phyloP scores from a whole-genome alignment of 2,113 vertebrate genomes.

The Puma concolor region DNA sequence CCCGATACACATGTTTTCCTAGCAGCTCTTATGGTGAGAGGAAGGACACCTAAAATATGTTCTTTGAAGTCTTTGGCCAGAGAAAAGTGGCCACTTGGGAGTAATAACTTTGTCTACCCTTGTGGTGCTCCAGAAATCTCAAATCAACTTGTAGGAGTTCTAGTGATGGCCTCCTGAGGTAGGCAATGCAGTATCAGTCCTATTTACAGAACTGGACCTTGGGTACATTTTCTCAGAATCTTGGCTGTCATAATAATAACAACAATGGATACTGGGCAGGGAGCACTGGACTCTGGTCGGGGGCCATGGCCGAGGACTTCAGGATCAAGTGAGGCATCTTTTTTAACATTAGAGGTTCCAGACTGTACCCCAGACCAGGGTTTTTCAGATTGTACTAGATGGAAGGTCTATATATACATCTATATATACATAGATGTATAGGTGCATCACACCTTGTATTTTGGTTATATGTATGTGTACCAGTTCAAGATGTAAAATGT shows the following conservation, averaged over 20 bases:
- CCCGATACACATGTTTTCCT: background rate
- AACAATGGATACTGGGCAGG: background rate
- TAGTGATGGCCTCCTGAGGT: background rate
- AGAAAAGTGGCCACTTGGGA: background rate
- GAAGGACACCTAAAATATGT: background rate
- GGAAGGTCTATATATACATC: background rate
- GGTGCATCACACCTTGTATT: background rate
- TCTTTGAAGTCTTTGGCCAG: background rate
- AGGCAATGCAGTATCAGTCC: background rate
- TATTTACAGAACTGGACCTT: background rate
- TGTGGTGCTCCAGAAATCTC: background rate
- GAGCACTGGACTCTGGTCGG: background rate
- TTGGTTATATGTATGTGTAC: background rate
- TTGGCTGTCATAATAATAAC: background rate
- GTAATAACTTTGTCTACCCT: background rate
- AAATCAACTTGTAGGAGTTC: background rate
- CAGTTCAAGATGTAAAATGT: background rate
- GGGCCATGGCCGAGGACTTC: background rate
- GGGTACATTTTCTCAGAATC: background rate
- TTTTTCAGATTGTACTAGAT: background rate
- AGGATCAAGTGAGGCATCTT: background rate
- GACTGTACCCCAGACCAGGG: background rate
- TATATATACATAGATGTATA: no score
- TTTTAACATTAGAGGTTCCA: background rate
- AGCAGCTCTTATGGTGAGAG: background rate